Base-by-base conservation (phyloP, 2,888 invertebrate genomes). In the Cheilosia vulpina region DNA sequence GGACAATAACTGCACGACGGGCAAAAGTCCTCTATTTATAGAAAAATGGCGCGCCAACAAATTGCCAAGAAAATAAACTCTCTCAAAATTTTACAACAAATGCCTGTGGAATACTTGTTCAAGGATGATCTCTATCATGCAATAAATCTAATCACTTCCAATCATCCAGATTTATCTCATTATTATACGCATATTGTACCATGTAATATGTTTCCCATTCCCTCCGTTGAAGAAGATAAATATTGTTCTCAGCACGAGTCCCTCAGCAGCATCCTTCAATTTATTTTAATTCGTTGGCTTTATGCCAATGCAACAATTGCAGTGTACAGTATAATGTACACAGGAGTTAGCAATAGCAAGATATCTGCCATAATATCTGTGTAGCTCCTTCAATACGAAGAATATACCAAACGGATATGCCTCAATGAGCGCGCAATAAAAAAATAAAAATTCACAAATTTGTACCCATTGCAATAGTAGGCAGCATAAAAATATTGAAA, bases 201-300 rank as follows among this genome's bases (percentile, higher is more conserved):
- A 69, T 75, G 84, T 80, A 80, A 85, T 85, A 85, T 85, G 75
- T 60, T 71, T 27, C 53, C 43, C 45, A 63, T 73, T 73, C 53
- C 45, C 31, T 52, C 15, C 11, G 19, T 13, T 31, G 31, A 52
- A 15, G 24, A 13, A 27, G 41, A 71, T 58, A 76, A 63, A 65
- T 76, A 41, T 34, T 79, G 63, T 43, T 57, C 68, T 75, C 79
- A 68, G 79, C 68, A 63, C 58, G 79, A 66, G 76, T 68, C 43
- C 66, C 68, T 60, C 65, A 68, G 69, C 15, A 60, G 24, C 41
- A 76, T 75, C 75, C 84, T 75, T 85, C 84, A 80, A 80, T 85
- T 85, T 85, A 85, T 85, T 85, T 85, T 85, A 85, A 85, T 85
- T 85, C 80, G 80, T 85, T 85, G 84, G 84, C 84, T 66, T 50